Base-by-base conservation (phyloP, 2,888 invertebrate genomes). In the Ischnus inquisitorius region DNA sequence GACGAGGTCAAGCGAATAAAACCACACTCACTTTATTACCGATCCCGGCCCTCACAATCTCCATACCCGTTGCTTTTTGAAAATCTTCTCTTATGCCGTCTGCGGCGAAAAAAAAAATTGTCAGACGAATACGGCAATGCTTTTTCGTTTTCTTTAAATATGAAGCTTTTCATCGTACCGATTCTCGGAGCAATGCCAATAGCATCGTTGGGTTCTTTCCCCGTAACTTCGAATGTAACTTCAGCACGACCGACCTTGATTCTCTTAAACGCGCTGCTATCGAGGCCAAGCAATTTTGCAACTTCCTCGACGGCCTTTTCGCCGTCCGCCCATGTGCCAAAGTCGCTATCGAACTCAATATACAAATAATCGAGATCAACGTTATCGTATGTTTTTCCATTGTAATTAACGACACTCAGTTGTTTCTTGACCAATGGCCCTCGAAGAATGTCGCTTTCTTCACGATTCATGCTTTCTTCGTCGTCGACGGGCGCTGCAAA, bases 341-440 rank as follows among this genome's bases (percentile, higher is more conserved):
- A 89, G 19, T 87, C 87, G 67, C 96, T 96, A 91, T 96, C 96
- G 85, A 98, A 96, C 87, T 95, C 95, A 83, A 98, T 96, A 92
- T 97, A 97, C 2, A 97, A 96, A 91, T 96, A 97, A 87, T 97
- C 96, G 22, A 96, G 95, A 90, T 97, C 97, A 64, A 97, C 96
- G 84, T 92, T 92, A n/a, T 90, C 86, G 64, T 92, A 91, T 14
- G 75, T 43, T 46, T 46, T 14, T 6, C 60, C 82, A 43, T 67
- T 75, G 79, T 85, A 65, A 43, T 14, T 46, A 34, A 83, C 81
- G 79, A 76, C 67, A 71, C 68, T 68, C 14, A 87, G 28, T 79
- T 90, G 89, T 79, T 93, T 93, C 57, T 93, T 93, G 12, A 89
- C 89, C 1, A 90, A 84, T 3, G 90, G 88, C 4, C 83, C 81